phyloP scores from a whole-genome alignment of 2,797 vertebrate genomes.

The Craterocephalus amniculus region DNA sequence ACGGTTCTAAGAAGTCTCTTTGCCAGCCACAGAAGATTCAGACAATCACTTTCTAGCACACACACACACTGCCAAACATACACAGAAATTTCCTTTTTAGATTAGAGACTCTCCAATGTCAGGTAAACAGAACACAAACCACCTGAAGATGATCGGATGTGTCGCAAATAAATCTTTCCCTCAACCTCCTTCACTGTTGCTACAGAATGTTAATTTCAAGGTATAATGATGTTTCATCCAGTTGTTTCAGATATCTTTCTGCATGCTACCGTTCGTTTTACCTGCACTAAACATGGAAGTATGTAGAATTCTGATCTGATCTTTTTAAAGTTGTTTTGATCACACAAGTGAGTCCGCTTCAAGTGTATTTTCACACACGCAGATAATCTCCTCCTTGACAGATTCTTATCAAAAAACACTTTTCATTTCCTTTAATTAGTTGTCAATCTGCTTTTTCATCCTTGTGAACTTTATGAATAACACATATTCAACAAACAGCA shows the following conservation, averaged over 20 bases:
- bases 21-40: slow-evolving; percentile 71
- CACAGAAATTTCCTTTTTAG: background rate
- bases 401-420: slow-evolving; percentile 55
- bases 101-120: background rate
- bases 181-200: background rate
- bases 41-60: slow-evolving; percentile 57
- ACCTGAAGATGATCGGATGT: background rate
- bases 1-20: slow-evolving; percentile 41
- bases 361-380: background rate
- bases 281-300: too few species aligned
- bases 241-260: background rate
- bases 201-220: background rate
- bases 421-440: slow-evolving; percentile 70
- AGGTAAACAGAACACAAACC: slow-evolving; percentile 17
- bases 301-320: too few species aligned
- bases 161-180: too few species aligned
- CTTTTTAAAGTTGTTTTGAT: too few species aligned
- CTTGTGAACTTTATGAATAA: slow-evolving; percentile 67
- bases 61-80: slow-evolving; percentile 1
- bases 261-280: too few species aligned
- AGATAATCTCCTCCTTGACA: slow-evolving; percentile 25
- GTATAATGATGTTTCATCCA: background rate
- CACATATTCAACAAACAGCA: slow-evolving; percentile 77
- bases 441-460: slow-evolving; percentile 53
- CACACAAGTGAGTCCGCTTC: too few species aligned